Base-by-base conservation (phyloP, 1,140 invertebrate genomes). In the Leptestheria dahalacensis region DNA sequence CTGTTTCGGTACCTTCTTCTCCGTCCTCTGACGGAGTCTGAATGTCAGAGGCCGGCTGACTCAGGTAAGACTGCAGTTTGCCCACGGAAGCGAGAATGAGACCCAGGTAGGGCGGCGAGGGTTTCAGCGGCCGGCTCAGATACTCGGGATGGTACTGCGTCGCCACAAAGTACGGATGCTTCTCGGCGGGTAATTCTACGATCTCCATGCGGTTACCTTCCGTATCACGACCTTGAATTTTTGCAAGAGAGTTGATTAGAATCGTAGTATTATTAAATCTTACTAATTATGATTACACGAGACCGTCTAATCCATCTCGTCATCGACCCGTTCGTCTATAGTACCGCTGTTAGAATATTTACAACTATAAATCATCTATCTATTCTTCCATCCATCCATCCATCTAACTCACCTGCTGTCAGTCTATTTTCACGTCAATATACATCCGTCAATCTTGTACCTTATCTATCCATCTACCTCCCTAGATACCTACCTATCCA, bases 111-210 rank as follows among this genome's bases (percentile, higher is more conserved):
- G 93, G 92, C 2, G 96, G 89, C 29, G 91, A 96, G 0, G 96
- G 94, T 63, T 85, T 86, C 54, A 97, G 72, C 0, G 96, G 95
- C 1, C 94, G 78, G 1, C 91, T 95, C 53, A 97, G 76, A 72
- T 98, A 99, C 71, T 99, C 96, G 0, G 96, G 96, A 74, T 99
- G 96, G 72, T 88, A 99, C 72, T 99, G 97, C 0, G 93, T 92
- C 0, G 86, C 90, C 12, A 97, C 87, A 73, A 88, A 99, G 70
- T 89, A 99, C 0, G 84, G 86, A 75, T 99, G 94, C 63, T 76
- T 76, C 24, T 62, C 65, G 74, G 74, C 71, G 61, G 72, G 61
- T 51, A 83, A 64, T 67, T 84, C 82, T 66, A 82, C 69, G 18
- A 84, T 79, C 70, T 84, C 82, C 80, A 84, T 82, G 60, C 82